phyloP scores from a whole-genome alignment of 2,113 vertebrate genomes.

The Scomber scombrus region DNA sequence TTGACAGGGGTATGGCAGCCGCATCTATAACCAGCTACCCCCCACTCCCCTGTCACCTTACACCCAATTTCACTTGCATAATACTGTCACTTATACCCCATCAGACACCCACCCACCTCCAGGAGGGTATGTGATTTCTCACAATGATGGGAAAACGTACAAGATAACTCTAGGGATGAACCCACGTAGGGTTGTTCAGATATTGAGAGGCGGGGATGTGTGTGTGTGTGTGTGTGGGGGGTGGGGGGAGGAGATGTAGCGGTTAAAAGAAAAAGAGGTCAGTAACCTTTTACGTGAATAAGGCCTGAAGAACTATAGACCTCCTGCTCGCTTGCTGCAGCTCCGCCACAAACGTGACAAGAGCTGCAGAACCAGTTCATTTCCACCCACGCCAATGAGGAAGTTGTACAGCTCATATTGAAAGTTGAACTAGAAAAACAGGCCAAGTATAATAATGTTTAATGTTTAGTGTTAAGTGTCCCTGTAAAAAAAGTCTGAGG shows the following conservation, averaged over 20 bases:
- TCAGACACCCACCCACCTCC: neutral
- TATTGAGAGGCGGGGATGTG: neutral
- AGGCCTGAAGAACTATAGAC: neutral
- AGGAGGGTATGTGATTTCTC: no score
- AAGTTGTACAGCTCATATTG: no score
- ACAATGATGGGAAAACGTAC: no score
- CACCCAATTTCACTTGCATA: neutral
- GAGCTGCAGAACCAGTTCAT: neutral
- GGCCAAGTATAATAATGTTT: no score
- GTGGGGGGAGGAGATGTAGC: neutral
- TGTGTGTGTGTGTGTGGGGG: no score
- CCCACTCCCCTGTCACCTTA: slow-evolving; percentile 5
- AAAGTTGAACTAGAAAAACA: no score
- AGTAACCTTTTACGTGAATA: slow-evolving; percentile 13
- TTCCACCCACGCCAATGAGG: neutral
- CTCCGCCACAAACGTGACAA: neutral
- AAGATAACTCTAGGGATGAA: neutral
- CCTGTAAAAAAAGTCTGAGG: no score
- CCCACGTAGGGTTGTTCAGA: neutral
- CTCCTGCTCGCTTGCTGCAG: neutral
- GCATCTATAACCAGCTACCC: slow-evolving; percentile 27
- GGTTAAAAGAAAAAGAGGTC: slow-evolving; percentile 24
- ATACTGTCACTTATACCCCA: neutral
- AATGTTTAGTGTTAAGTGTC: no score
- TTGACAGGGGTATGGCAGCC: slow-evolving; percentile 28